Conservation (phyloP, 2,113 vertebrate genomes). For the Rhineura floridana region DNA sequence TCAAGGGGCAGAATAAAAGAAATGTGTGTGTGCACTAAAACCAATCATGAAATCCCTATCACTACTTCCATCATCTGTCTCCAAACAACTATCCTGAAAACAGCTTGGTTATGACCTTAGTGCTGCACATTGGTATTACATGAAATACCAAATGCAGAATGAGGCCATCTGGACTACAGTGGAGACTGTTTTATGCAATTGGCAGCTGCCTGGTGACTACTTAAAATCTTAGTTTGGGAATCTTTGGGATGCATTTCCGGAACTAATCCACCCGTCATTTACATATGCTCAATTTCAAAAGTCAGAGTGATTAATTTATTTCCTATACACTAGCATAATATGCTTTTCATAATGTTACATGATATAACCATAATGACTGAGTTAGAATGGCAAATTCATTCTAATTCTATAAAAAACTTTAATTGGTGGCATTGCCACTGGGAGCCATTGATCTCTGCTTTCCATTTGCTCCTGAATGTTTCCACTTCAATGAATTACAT, state of each 20-base stretch:
- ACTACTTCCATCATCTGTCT: background rate
- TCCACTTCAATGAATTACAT: constrained; percentile 73
- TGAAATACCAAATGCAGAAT: background rate
- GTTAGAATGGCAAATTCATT: constrained; percentile 69
- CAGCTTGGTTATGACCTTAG: background rate
- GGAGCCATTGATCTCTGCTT: constrained; percentile 74
- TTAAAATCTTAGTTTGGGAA: constrained; percentile 57
- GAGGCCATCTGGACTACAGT: background rate
- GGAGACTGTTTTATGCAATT: constrained; percentile 1
- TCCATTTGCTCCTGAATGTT: constrained; percentile 74
- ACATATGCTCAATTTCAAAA: constrained; percentile 46
- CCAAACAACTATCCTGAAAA: background rate
- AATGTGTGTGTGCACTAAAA: background rate
- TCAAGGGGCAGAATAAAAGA: background rate
- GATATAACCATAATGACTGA: constrained; percentile 64
- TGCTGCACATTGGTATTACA: background rate
- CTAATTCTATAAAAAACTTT: constrained; percentile 69
- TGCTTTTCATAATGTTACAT: constrained; percentile 67
- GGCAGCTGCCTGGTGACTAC: constrained; percentile 58
- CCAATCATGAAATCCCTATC: background rate
- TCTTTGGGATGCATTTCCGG: constrained; percentile 48
- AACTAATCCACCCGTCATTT: constrained; percentile 49
- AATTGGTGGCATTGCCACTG: constrained; percentile 71
- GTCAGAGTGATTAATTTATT: constrained; percentile 57
- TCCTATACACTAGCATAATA: constrained; percentile 58